A percentile compares a stretch with the other conserved stretches of the same genome.
These are phyloP conservation scores for Smithornis capensis DNA, from an alignment of 2,113 vertebrate species.

Conservation along the genomic window DNA sequence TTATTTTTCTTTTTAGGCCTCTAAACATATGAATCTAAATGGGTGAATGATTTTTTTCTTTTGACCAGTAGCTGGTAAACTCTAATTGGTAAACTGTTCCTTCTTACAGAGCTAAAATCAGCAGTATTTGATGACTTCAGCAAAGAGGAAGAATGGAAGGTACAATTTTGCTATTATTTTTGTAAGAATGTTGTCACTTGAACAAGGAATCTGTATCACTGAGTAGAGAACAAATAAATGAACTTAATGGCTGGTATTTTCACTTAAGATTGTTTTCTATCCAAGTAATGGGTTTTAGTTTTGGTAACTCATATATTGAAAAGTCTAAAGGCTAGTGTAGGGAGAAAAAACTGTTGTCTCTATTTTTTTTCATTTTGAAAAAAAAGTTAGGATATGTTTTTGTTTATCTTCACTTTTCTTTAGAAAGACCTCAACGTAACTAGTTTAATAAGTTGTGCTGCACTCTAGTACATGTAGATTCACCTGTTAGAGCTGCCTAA, in stretches of 20 bases:
- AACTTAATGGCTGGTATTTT: neutral
- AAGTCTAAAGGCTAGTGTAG: neutral
- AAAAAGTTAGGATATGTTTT: neutral
- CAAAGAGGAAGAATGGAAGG: constrained; percentile 83
- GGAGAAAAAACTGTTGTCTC: neutral
- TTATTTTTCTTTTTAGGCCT: neutral
- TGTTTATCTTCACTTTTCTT: neutral
- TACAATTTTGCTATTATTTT: constrained; percentile 8
- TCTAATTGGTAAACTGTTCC: neutral
- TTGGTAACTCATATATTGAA: neutral
- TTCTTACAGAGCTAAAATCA: constrained; percentile 75
- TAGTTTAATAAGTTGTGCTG: neutral
- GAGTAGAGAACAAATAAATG: neutral
- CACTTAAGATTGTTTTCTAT: neutral
- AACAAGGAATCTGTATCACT: neutral
- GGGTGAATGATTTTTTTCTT: neutral
- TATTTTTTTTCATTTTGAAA: neutral
- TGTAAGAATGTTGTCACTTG: neutral
- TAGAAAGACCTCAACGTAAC: neutral
- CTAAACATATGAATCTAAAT: neutral
- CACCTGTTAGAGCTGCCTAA: neutral
- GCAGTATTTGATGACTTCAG: constrained; percentile 76
- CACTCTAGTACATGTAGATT: neutral
- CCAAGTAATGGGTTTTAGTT: neutral
- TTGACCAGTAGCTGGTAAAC: neutral